These are phyloP conservation scores for Chaetodon trifascialis DNA, from an alignment of 2,113 vertebrate species.

Conservation along the genomic window DNA sequence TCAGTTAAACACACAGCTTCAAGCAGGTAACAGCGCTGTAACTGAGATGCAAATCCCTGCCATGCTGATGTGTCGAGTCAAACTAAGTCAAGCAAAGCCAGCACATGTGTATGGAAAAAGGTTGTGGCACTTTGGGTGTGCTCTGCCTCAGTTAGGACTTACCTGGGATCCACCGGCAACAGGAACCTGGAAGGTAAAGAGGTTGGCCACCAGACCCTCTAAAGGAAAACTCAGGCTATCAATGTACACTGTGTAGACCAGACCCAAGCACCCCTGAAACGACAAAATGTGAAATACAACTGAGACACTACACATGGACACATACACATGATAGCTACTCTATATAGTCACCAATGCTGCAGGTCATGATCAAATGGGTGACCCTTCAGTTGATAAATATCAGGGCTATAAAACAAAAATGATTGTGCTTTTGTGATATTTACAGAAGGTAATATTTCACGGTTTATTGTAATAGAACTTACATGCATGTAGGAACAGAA, in stretches of 20 bases:
- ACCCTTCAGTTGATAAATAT: neutral
- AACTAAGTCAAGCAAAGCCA: no score
- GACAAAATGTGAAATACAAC: conserved; percentile 44
- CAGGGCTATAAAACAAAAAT: neutral
- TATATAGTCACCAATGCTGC: neutral
- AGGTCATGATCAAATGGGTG: neutral
- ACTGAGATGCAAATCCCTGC: no score
- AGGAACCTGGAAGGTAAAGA: conserved; percentile 94
- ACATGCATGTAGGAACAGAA: neutral
- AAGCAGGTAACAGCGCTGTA: no score
- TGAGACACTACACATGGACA: conserved; percentile 5
- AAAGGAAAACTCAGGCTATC: conserved; percentile 93
- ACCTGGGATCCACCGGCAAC: conserved; percentile 96
- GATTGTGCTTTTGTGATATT: neutral
- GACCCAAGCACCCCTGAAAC: conserved; percentile 93
- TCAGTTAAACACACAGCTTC: no score
- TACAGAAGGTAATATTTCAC: neutral
- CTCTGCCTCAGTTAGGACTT: conserved; percentile 74
- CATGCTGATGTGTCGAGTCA: no score
- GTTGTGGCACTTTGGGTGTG: conserved; percentile 80
- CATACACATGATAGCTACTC: neutral
- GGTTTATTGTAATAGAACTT: neutral
- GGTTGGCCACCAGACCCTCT: conserved; percentile 93
- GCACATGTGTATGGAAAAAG: no score
- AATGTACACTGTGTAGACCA: conserved; percentile 95